Evolutionary conservation across 2,113 vertebrate species (phyloP).

Genomic region (Planiliza haematocheilus): DNA sequence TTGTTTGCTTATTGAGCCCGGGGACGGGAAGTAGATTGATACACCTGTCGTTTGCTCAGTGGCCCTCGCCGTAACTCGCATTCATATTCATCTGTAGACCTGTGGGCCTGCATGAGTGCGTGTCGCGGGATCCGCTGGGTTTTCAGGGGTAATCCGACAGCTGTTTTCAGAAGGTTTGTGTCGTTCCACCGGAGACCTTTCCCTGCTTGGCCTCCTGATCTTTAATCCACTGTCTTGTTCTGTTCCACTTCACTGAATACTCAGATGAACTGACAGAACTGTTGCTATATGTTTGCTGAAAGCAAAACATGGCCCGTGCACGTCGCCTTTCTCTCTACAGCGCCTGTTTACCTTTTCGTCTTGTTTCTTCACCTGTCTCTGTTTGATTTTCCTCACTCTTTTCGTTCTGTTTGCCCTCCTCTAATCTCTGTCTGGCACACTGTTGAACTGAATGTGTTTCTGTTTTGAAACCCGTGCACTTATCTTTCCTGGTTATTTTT

Average conservation of each 20-base stretch:
- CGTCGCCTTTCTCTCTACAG: neutral
- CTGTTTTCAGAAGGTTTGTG: constrained; percentile 58
- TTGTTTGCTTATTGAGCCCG: constrained; percentile 55
- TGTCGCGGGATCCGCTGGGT: constrained; percentile 34
- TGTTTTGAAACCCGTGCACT: constrained; percentile 29
- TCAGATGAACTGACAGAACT: constrained; percentile 35
- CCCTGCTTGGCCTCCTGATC: constrained; percentile 52
- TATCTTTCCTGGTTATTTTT: constrained; percentile 60
- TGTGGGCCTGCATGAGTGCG: constrained; percentile 12
- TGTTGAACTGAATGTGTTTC: constrained; percentile 31
- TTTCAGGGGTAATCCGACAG: constrained; percentile 63
- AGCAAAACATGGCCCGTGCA: constrained; percentile 33
- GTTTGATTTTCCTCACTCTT: constrained; percentile 28
- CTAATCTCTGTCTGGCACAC: constrained; percentile 41
- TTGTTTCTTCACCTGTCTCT: constrained; percentile 21
- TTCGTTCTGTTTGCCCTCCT: constrained; percentile 32
- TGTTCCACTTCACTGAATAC: constrained; percentile 51
- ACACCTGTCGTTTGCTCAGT: constrained; percentile 61
- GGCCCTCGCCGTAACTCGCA: constrained; percentile 38
- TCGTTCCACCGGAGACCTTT: constrained; percentile 49
- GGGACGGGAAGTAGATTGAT: constrained; percentile 48
- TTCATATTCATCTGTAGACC: constrained; percentile 62
- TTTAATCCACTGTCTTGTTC: constrained; percentile 63
- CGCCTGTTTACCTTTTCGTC: neutral
- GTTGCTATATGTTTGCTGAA: constrained; percentile 36